phyloP scores from a whole-genome alignment of 2,888 invertebrate species.

The Mechanitis mazaeus region DNA sequence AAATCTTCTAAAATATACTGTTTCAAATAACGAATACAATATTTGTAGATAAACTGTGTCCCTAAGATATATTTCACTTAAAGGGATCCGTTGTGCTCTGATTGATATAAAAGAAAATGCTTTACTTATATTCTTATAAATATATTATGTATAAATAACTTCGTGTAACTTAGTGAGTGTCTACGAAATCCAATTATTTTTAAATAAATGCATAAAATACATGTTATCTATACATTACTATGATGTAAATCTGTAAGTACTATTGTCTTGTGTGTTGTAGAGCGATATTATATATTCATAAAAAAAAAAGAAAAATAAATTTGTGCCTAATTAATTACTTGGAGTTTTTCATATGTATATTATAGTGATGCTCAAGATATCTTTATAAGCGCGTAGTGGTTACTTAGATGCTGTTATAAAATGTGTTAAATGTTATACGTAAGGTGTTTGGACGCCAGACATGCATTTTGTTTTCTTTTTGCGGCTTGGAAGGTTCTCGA shows the following conservation, averaged over 20 bases:
- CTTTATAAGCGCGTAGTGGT: constrained; percentile 67
- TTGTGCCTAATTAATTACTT: constrained; percentile 71
- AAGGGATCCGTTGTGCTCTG: constrained; percentile 70
- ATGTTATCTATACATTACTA: constrained; percentile 56
- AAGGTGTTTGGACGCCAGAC: constrained; percentile 58
- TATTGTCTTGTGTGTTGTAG: constrained; percentile 66
- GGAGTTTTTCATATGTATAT: constrained; percentile 56
- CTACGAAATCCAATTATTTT: constrained; percentile 63
- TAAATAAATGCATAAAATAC: constrained; percentile 57
- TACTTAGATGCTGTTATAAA: constrained; percentile 62
- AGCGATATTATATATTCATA: constrained; percentile 44
- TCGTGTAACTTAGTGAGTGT: constrained; percentile 72
- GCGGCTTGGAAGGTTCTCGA: constrained; percentile 34
- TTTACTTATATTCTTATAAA: constrained; percentile 77
- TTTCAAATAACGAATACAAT: constrained; percentile 55
- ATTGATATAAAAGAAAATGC: constrained; percentile 70
- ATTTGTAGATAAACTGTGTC: constrained; percentile 67
- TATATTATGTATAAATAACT: constrained; percentile 71
- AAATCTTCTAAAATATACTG: constrained; percentile 57
- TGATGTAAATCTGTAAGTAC: constrained; percentile 46
- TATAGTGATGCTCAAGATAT: constrained; percentile 73
- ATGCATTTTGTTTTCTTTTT: constrained; percentile 57
- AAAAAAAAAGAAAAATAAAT: constrained; percentile 50
- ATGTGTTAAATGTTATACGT: constrained; percentile 44
- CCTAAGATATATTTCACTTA: constrained; percentile 46